These are phyloP conservation scores for Nothoprocta pentlandii DNA, from an alignment of 2,113 vertebrate genomes.

Conservation along the genomic window DNA sequence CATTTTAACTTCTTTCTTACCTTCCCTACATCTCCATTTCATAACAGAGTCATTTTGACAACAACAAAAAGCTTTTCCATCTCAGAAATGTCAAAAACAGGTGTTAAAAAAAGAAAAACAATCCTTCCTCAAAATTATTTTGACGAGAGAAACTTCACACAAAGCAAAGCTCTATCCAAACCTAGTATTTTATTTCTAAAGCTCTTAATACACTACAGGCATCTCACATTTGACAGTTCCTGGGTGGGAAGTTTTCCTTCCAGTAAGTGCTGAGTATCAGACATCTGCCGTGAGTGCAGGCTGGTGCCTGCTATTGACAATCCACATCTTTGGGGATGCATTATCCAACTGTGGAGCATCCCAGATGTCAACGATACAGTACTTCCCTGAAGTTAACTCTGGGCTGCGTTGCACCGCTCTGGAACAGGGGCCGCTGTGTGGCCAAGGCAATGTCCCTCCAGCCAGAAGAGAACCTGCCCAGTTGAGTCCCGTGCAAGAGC, in stretches of 20 bases:
- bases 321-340: not conserved
- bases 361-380: not conserved
- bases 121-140: conserved; percentile 50
- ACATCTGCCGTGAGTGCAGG: not conserved
- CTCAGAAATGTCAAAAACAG: conserved; percentile 51
- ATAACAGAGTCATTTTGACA: conserved; percentile 37
- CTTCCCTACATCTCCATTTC: conserved; percentile 22
- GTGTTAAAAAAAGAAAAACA: conserved; percentile 44
- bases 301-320: not conserved
- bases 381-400: no score
- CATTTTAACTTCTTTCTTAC: not conserved
- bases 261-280: not conserved
- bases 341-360: not conserved
- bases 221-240: conserved; percentile 45
- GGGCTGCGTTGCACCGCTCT: not conserved
- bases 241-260: conserved; percentile 25
- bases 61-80: conserved; percentile 49
- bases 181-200: conserved; percentile 50
- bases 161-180: conserved; percentile 32
- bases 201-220: conserved; percentile 24
- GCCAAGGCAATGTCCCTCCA: not conserved
- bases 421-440: not conserved
- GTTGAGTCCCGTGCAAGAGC: not conserved
- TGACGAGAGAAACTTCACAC: conserved; percentile 19
- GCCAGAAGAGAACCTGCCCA: not conserved